Evolutionary conservation across 1,140 invertebrate genomes (phyloP).

Genomic region (Meteorus sp.): DNA sequence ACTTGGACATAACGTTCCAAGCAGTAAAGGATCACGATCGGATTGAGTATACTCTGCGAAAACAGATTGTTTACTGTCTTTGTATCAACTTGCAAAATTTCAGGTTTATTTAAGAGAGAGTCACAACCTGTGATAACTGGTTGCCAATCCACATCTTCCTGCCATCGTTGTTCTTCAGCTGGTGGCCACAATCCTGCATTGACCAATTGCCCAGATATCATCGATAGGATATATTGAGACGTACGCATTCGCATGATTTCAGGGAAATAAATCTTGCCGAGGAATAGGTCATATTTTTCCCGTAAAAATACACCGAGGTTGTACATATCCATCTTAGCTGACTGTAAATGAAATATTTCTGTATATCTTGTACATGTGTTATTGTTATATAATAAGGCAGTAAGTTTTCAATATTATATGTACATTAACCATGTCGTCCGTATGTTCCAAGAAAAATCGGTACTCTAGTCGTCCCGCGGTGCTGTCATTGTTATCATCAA

Average conservation of each 20-base stretch:
- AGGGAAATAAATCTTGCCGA: constrained; percentile 42
- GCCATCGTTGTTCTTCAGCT: background rate
- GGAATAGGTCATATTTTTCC: constrained; percentile 36
- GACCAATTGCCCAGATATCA: constrained; percentile 62
- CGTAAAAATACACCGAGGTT: constrained; percentile 45
- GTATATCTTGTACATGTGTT: too few species aligned
- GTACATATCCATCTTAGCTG: constrained; percentile 39
- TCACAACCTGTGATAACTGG: background rate
- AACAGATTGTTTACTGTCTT: background rate
- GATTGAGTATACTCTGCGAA: constrained; percentile 38
- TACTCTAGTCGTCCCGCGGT: background rate
- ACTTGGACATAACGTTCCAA: constrained; percentile 44
- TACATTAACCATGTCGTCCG: background rate
- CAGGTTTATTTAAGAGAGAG: background rate
- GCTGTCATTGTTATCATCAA: background rate
- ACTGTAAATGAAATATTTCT: too few species aligned
- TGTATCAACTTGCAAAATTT: background rate
- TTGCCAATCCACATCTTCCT: background rate
- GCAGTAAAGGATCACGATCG: constrained; percentile 38
- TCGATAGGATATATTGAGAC: constrained; percentile 58
- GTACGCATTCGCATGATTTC: constrained; percentile 54
- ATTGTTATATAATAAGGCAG: too few species aligned
- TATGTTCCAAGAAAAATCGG: background rate
- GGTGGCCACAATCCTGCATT: constrained; percentile 59
- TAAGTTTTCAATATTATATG: too few species aligned